Evolutionary conservation across 2,888 invertebrate genomes (phyloP), one percentile per base, ranked within the genome.

Genomic region (Hedya salicella): DNA sequence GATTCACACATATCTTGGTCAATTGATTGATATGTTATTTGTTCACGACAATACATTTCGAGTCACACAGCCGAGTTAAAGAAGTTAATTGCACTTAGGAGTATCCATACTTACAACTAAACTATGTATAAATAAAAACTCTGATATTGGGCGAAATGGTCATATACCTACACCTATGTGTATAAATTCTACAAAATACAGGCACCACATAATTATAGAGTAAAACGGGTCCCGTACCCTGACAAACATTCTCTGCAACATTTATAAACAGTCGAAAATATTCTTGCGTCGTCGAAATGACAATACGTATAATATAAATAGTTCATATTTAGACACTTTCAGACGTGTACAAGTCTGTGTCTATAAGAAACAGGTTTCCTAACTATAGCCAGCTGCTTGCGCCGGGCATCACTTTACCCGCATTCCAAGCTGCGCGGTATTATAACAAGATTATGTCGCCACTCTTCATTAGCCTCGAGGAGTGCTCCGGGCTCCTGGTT

Each of bases 401-500:
- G 17, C 19, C 14, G 57, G 57, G 56, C 42, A 14, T 19, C 9
- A 25, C 16, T 13, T 32, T 46, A 17, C 16, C 36, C 17, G n/a
- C 16, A 3, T 17, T 61, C 64, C 36, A 39, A n/a, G 46, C 14
- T 32, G 3, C 67, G 19, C 13, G 44, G 63, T 50, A 75, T 76
- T 87, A 89, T 87, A 89, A 84, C 70, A 88, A 66, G 16, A 80
- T 88, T 48, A 90, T 87, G 70, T 89, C 85, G 56, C 81, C 80
- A 71, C 82, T 80, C 85, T 84, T 86, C 83, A 82, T 75, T 74
- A 85, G 72, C 73, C 80, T 78, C 70, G 88, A 76, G 52, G 81
- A 77, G 71, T 83, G 86, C 70, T 86, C 87, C 16, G 90, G 89
- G 70, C 89, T 89, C 88, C 89, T 89, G 82, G 69, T 73, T 66